Conservation (phyloP, 2,888 invertebrate genomes). For the Sepioteuthis lessoniana region DNA sequence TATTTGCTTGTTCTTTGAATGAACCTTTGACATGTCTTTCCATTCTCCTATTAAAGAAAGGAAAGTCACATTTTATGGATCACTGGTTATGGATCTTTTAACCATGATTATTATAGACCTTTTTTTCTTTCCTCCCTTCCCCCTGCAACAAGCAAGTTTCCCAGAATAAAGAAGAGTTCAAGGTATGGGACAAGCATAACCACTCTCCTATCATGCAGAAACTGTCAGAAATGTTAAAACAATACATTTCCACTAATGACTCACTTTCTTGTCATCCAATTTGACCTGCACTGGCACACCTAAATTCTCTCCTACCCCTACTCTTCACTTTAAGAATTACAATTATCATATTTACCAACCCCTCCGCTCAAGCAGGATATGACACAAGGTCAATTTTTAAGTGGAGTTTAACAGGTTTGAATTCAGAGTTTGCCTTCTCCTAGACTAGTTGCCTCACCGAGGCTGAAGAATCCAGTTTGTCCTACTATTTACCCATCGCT, state of each 20-base stretch:
- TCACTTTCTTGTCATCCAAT: not conserved
- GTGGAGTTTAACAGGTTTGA: too few species aligned
- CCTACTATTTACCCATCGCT: too few species aligned
- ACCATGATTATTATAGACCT: not conserved
- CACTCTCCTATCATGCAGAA: not conserved
- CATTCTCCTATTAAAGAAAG: not conserved
- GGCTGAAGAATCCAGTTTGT: too few species aligned
- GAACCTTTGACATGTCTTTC: not conserved
- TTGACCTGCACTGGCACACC: not conserved
- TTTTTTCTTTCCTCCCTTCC: not conserved
- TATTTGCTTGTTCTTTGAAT: not conserved
- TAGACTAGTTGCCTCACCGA: too few species aligned
- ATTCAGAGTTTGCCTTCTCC: too few species aligned
- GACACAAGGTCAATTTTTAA: too few species aligned
- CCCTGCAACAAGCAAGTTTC: too few species aligned
- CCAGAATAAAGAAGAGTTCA: not conserved
- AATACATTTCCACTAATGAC: not conserved
- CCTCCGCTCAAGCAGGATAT: too few species aligned
- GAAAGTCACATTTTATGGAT: not conserved
- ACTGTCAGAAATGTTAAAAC: not conserved
- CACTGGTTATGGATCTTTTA: not conserved
- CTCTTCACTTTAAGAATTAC: not conserved
- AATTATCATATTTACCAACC: too few species aligned
- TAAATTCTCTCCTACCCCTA: not conserved
- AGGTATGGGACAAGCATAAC: too few species aligned